Evolutionary conservation across 2,113 vertebrate genomes (phyloP).

Genomic region (Brachirus orientalis): DNA sequence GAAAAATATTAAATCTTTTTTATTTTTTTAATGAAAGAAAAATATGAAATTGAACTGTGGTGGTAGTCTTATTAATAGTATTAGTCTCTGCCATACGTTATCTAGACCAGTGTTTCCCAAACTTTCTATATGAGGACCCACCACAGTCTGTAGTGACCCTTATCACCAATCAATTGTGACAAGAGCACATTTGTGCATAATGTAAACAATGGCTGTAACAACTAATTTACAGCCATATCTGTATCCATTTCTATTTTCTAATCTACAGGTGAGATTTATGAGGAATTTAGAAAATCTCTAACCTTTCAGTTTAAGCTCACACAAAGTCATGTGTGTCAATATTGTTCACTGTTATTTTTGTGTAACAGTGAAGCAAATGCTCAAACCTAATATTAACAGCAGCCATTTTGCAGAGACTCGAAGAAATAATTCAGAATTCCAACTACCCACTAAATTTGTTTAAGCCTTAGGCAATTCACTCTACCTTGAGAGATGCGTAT

Average conservation of each 20-base stretch:
- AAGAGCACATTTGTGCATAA: too few species aligned
- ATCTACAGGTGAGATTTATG: not conserved
- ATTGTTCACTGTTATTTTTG: slow-evolving; percentile 1
- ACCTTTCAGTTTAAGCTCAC: not conserved
- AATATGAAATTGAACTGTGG: too few species aligned
- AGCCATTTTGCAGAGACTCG: slow-evolving; percentile 31
- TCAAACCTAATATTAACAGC: slow-evolving; percentile 12
- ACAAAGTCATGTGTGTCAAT: not conserved
- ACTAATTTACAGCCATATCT: too few species aligned
- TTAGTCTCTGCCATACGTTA: too few species aligned
- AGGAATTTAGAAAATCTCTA: not conserved
- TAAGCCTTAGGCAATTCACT: slow-evolving; percentile 41
- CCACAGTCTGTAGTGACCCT: too few species aligned
- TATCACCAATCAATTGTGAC: too few species aligned
- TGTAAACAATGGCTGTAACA: too few species aligned
- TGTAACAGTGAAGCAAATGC: not conserved
- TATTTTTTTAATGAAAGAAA: too few species aligned
- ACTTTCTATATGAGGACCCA: too few species aligned
- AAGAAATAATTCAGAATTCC: slow-evolving; percentile 34
- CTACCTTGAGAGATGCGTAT: slow-evolving; percentile 38
- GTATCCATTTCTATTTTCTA: not conserved
- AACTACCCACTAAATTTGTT: slow-evolving; percentile 38
- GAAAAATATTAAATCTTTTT: too few species aligned
- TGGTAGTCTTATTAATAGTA: too few species aligned
- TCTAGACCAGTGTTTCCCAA: too few species aligned